Base-by-base conservation (phyloP, 2,888 invertebrate genomes). In the Ferrisia virgata region DNA sequence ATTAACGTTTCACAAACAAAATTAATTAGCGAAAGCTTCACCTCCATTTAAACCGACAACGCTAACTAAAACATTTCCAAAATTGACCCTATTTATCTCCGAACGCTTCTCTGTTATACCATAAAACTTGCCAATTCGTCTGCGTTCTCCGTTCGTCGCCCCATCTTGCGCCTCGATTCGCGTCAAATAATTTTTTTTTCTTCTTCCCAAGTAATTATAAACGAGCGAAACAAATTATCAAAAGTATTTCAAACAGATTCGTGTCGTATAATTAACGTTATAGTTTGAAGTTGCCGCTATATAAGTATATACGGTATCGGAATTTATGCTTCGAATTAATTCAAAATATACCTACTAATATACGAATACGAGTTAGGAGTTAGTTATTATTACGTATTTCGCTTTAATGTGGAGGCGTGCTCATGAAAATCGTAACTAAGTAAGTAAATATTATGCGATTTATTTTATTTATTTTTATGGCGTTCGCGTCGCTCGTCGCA, bases 1-100 rank as follows among this genome's bases (percentile, higher is more conserved):
- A 76, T 76, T 76, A 76, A 33, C 72, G 33, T 76, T 76, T 36
- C 36, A 36, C 36, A 36, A 76, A 76, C 18, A 22, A 36, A 76
- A 76, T 76, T 76, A 76, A 76, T 36, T 36, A 36, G 72, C 31
- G 36, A 76, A 76, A 76, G 36, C 36, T 76, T 76, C 72, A 36
- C 72, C 72, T 76, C 36, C 72, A 76, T 76, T 76, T 31, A 76
- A 76, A 76, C 72, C 72, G 18, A 36, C 72, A 33, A 76, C 72
- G 72, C 72, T 76, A 69, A 69, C 69, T 69, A 76, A 36, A 76
- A 22, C 36, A 76, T 76, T 76, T 76, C 18, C 72, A 36, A 76
- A 76, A 76, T 76, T 76, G 72, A 36, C 72, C 72, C 28, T 36
- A 36, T 76, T 76, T 76, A 76, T 76, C 72, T 76, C 18, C 36